Evolutionary conservation across 2,888 invertebrate species (phyloP), one percentile per base, ranked within the genome.

Genomic region (Campoplex nolae): DNA sequence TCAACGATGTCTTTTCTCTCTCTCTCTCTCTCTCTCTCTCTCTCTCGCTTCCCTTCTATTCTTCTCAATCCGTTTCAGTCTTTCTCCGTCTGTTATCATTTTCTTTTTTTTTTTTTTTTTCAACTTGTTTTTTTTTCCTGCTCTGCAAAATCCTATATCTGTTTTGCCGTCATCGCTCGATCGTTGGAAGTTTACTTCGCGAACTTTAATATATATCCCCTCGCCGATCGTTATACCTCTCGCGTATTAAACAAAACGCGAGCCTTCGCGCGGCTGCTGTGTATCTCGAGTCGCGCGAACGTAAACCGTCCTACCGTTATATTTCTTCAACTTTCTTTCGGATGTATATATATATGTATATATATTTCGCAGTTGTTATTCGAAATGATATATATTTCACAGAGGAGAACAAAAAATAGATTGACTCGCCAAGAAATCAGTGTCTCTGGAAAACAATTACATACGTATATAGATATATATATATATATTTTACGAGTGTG

Each of bases 1-100:
- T 86, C 83, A 82, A 89, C 90, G 89, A 91, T 91, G 89, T 78
- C 74, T 70, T 78, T 71, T 86, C 76, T 62, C 45, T 87, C 62
- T 68, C 54, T 67, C 56, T n/a, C 71, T 81, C 54, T 70, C 67
- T 54, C 68, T 81, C 13, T 73, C 38, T 51, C 18, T 13, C 54
- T 68, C 45, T 54, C 38, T 86, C 68, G 56, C 58, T 70, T 6
- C 62, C 82, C 78, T n/a, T 73, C 38, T 51, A 18, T 13, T 54
- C 62, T 35, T 45, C 38, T 85, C 68, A 67, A 65, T 70, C 68
- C 32, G 71, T 83, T 56, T 76, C 51, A 78, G 68, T 54, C 67
- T 68, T 86, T 75, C 28, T 79, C 56, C 16, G 18, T 42, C 62
- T 71, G 32, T 75, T 18, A n/a, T 45, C 38, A 38, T 75, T 70